phyloP scores from a whole-genome alignment of 2,113 vertebrate genomes.

The Acanthochromis polyacanthus region DNA sequence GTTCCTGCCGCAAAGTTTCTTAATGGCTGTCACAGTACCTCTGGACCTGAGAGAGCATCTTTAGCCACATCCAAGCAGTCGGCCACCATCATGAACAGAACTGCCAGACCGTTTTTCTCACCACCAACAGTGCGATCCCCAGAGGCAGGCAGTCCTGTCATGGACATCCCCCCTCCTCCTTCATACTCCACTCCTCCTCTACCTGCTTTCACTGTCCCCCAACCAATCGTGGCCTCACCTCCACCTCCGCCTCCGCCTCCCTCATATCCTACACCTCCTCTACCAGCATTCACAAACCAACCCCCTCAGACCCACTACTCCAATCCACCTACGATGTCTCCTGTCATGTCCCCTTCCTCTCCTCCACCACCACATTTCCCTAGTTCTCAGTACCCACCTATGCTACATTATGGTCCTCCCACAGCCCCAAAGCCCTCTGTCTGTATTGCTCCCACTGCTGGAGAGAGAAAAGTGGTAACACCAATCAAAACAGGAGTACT shows the following conservation, averaged over 20 bases:
- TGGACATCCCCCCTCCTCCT: constrained; percentile 84
- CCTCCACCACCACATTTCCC: constrained; percentile 82
- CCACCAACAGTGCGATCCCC: constrained; percentile 73
- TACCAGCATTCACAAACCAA: constrained; percentile 77
- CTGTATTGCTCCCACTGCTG: constrained; percentile 70
- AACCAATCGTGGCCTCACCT: constrained; percentile 61
- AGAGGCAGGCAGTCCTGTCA: constrained; percentile 52
- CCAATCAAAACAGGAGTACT: constrained; percentile 90
- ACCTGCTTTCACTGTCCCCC: constrained; percentile 83
- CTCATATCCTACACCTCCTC: constrained; percentile 74
- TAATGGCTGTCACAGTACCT: constrained; percentile 71
- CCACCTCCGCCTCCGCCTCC: constrained; percentile 67
- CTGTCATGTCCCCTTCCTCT: constrained; percentile 31
- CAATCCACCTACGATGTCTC: constrained; percentile 83
- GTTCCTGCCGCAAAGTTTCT: constrained; percentile 50
- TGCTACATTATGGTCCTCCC: constrained; percentile 82
- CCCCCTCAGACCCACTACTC: constrained; percentile 81
- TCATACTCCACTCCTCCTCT: constrained; percentile 84
- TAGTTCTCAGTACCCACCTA: constrained; percentile 77
- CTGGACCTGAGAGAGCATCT: constrained; percentile 59
- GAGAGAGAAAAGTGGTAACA: constrained; percentile 55
- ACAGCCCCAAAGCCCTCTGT: constrained; percentile 79
- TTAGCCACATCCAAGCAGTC: constrained; percentile 79
- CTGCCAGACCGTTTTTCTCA: constrained; percentile 92
- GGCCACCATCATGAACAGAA: constrained; percentile 89